Conservation (phyloP, 1,140 invertebrate species). For the Lepidostoma basale region DNA sequence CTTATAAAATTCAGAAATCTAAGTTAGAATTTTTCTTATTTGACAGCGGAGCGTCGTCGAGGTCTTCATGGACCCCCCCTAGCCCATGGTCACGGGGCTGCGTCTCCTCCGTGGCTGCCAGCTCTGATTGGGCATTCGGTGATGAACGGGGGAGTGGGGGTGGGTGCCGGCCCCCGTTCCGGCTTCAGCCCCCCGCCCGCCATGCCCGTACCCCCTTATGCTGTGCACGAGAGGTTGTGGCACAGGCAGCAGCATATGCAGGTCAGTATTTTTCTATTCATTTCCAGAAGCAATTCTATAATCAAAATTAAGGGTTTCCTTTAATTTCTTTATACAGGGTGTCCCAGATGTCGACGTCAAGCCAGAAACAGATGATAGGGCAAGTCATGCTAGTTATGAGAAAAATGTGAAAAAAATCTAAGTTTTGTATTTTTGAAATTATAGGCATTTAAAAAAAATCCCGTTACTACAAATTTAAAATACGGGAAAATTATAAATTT, state of each 20-base stretch:
- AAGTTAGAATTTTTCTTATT: neutral
- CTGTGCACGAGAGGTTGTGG: constrained; percentile 76
- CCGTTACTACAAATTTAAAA: no score
- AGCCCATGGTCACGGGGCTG: constrained; percentile 33
- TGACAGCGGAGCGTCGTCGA: constrained; percentile 13
- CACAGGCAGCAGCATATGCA: constrained; percentile 74
- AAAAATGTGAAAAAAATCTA: no score
- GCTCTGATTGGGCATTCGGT: constrained; percentile 36
- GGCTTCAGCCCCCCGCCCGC: constrained; percentile 45
- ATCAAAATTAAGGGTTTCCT: no score
- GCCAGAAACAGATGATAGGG: no score
- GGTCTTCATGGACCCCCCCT: constrained; percentile 29
- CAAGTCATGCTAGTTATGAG: no score
- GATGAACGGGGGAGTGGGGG: neutral
- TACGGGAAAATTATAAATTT: no score
- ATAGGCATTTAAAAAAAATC: no score
- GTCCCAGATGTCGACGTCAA: no score
- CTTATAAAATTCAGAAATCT: neutral
- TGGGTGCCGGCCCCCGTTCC: neutral
- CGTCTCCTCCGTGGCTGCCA: constrained; percentile 20
- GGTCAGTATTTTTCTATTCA: no score
- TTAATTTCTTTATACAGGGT: no score
- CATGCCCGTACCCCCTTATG: constrained; percentile 67
- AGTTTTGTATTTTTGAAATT: no score
- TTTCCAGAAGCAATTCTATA: no score